Percentiles rank a stretch among this genome's conserved stretches.
phyloP scores from a whole-genome alignment of 37 sponge, comb jelly and placozoan genomes.

The Haliclona indistincta region DNA sequence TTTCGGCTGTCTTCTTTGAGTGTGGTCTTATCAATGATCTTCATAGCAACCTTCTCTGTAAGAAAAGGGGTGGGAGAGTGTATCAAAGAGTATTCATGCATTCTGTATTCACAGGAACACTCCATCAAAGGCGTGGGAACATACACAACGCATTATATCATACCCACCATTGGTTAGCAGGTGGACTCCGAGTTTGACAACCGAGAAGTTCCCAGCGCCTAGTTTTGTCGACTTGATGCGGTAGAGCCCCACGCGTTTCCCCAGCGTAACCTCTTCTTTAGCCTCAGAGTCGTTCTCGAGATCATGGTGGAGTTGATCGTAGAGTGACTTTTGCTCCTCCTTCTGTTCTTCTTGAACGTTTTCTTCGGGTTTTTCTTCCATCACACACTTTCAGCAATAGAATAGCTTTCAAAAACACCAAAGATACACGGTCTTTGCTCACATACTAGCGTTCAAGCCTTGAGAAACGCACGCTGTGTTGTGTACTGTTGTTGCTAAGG shows the following conservation, averaged over 20 bases:
- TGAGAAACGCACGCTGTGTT: no score
- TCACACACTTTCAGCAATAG: no score
- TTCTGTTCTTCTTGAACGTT: no score
- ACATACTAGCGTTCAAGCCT: no score
- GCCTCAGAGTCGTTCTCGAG: constrained; percentile 46
- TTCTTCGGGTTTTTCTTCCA: no score
- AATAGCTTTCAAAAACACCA: no score
- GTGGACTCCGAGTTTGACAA: constrained; percentile 84
- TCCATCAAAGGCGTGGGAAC: not conserved
- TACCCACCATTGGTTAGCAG: constrained; percentile 75
- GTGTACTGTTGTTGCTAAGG: no score
- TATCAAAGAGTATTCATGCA: not conserved
- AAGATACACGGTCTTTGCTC: no score
- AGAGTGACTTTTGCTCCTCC: constrained; percentile 5
- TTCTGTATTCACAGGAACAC: no score
- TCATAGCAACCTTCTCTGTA: constrained; percentile 87
- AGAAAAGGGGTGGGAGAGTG: not conserved
- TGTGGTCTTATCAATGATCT: constrained; percentile 80
- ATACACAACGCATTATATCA: not conserved
- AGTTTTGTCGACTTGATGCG: constrained; percentile 57
- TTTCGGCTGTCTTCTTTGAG: constrained; percentile 56
- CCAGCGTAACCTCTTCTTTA: constrained; percentile 61
- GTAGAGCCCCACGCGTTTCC: constrained; percentile 79
- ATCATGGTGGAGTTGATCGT: constrained; percentile 42
- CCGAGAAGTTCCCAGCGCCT: constrained; percentile 83